A percentile compares a stretch with the other conserved stretches of the same genome.
Evolutionary conservation across 2,888 invertebrate species (phyloP).

Genomic region (Lithodes maja): DNA sequence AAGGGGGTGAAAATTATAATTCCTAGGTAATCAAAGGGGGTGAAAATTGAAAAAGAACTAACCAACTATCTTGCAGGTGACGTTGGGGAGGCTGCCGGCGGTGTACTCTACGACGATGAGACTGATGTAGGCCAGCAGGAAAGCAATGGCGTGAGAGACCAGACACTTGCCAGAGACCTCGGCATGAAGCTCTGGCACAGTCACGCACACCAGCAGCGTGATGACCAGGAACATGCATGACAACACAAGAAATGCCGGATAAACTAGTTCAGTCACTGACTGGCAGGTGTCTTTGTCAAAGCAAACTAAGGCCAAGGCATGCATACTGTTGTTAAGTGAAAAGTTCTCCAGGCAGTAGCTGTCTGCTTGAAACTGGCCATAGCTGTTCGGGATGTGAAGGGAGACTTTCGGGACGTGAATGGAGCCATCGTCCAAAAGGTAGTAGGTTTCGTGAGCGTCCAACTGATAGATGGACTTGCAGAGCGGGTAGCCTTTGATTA

Average conservation of each 20-base stretch:
- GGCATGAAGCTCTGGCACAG: slow-evolving; percentile 71
- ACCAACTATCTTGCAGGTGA: slow-evolving; percentile 72
- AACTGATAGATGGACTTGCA: slow-evolving; percentile 75
- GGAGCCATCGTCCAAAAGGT: slow-evolving; percentile 79
- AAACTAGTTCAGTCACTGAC: slow-evolving; percentile 23
- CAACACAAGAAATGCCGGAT: slow-evolving; percentile 74
- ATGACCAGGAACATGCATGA: slow-evolving; percentile 76
- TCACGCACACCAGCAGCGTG: slow-evolving; percentile 71
- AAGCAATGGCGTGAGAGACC: slow-evolving; percentile 61
- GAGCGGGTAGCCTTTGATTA: slow-evolving; percentile 42
- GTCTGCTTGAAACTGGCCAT: slow-evolving; percentile 16
- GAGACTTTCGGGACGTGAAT: slow-evolving; percentile 76
- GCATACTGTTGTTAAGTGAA: slow-evolving; percentile 75
- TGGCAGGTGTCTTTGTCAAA: slow-evolving; percentile 72
- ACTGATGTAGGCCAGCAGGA: slow-evolving; percentile 69
- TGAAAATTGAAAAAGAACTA: slow-evolving; percentile 43
- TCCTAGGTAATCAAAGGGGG: no score
- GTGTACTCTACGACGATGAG: slow-evolving; percentile 65
- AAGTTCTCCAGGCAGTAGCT: slow-evolving; percentile 80
- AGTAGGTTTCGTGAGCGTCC: slow-evolving; percentile 77
- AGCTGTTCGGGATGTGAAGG: slow-evolving; percentile 76
- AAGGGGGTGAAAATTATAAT: no score
- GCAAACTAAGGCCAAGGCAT: slow-evolving; percentile 78
- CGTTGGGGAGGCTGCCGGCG: slow-evolving; percentile 62
- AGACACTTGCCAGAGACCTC: slow-evolving; percentile 71